These are phyloP conservation scores for Arctocebus calabarensis DNA, from an alignment of 2,797 vertebrate genomes.

Conservation along the genomic window DNA sequence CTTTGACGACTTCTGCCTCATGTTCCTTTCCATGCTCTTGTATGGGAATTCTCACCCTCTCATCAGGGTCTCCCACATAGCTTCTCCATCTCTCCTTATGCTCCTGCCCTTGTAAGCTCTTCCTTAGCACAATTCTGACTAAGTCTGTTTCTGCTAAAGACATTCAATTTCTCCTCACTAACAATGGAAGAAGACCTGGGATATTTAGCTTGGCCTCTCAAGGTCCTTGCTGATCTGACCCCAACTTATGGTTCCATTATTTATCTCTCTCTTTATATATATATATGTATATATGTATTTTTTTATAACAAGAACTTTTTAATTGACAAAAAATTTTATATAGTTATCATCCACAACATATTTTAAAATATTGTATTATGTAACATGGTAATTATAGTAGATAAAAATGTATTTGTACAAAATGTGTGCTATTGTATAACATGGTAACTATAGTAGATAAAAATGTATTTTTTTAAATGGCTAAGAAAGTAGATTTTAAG, in stretches of 20 bases:
- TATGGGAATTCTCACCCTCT: neutral
- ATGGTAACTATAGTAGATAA: neutral
- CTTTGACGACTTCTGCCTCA: neutral
- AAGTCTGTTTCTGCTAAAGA: neutral
- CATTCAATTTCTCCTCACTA: neutral
- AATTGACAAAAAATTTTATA: neutral
- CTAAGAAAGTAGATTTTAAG: neutral
- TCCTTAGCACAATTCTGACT: neutral
- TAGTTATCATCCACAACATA: neutral
- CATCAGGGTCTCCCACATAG: neutral
- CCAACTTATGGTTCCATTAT: slow-evolving; percentile 3
- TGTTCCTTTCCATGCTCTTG: neutral
- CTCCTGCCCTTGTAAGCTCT: neutral
- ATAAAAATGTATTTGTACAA: neutral
- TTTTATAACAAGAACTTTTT: neutral
- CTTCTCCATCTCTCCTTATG: neutral
- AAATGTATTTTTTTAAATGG: neutral
- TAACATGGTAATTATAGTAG: neutral
- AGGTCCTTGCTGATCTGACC: neutral
- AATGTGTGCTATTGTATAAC: neutral
- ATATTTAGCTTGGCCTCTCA: neutral
- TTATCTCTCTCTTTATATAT: neutral
- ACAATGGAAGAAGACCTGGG: neutral
- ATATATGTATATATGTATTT: neutral
- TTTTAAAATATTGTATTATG: neutral